Conservation (phyloP, 2,797 vertebrate species). For the Anomalospiza imberbis region DNA sequence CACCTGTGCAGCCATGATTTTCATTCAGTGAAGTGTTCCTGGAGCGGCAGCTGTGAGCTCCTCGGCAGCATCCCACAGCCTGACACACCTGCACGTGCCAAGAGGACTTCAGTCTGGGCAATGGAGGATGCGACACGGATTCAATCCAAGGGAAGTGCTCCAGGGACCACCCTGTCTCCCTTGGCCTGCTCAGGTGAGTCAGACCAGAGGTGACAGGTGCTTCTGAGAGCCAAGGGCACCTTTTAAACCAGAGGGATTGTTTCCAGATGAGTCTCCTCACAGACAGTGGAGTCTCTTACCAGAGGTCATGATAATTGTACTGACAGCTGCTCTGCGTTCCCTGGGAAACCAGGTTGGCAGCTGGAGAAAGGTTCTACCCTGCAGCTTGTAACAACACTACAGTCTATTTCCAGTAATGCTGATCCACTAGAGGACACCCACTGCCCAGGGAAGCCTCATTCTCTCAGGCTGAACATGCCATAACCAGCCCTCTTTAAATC, state of each 20-base stretch:
- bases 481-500: background rate
- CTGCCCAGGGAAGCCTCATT: background rate
- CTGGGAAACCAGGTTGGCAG: background rate
- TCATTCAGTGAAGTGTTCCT: background rate
- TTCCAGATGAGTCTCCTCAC: background rate
- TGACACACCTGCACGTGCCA: accelerated
- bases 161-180: accelerated
- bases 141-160: background rate
- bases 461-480: background rate
- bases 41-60: background rate
- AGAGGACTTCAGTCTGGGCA: background rate
- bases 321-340: background rate
- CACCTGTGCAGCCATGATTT: background rate
- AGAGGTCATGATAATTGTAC: background rate
- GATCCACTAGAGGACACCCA: background rate
- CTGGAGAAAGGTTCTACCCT: background rate
- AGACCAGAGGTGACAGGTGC: background rate
- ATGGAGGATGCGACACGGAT: accelerated
- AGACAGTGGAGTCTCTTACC: background rate
- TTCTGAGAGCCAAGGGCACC: background rate
- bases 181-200: background rate
- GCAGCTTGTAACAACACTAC: background rate
- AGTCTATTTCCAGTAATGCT: background rate
- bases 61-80: accelerated
- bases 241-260: background rate